These are phyloP conservation scores for Peromyscus attwateri DNA, from an alignment of 2,797 vertebrate genomes.

Conservation along the genomic window DNA sequence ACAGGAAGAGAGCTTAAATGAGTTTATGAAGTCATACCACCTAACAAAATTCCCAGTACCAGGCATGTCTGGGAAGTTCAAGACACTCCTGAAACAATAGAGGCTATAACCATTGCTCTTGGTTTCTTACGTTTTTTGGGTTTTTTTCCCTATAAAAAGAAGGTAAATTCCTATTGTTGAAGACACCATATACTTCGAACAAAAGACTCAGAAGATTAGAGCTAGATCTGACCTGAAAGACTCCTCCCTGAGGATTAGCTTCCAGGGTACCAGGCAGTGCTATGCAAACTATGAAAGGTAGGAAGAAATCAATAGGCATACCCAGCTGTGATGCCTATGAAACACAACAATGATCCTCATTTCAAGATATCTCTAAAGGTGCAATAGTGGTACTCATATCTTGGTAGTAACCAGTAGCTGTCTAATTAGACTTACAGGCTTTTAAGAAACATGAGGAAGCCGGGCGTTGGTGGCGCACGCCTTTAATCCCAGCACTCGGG, in stretches of 20 bases:
- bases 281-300: background rate
- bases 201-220: background rate
- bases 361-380: background rate
- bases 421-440: background rate
- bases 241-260: background rate
- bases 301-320: background rate
- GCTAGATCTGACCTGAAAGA: background rate
- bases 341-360: background rate
- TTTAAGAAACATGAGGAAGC: background rate
- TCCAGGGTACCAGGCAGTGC: background rate
- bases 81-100: background rate
- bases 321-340: background rate
- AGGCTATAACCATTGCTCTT: background rate
- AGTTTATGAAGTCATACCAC: background rate
- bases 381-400: background rate
- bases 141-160: background rate
- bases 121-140: background rate
- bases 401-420: background rate
- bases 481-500: no score
- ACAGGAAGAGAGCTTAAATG: background rate
- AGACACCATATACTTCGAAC: background rate
- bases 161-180: background rate
- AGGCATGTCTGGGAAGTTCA: background rate
- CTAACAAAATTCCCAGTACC: background rate
- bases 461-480: no score